Evolutionary conservation across 2,888 invertebrate genomes (phyloP).

Genomic region (Papilio protenor): DNA sequence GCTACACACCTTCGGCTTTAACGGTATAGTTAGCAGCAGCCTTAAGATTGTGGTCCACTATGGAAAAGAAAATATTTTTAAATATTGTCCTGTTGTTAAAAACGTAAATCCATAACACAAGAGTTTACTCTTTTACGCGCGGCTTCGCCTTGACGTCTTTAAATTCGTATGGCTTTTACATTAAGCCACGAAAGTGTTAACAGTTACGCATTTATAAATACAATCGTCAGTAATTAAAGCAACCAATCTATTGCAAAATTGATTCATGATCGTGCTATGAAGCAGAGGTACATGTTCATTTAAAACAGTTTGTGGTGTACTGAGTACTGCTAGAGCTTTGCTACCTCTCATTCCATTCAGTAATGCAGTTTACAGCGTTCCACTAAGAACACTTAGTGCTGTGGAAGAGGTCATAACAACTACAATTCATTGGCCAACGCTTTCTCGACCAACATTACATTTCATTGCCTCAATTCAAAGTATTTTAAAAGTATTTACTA

Average conservation of each 20-base stretch:
- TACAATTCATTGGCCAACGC: constrained; percentile 57
- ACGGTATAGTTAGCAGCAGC: no score
- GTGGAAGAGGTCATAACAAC: constrained; percentile 62
- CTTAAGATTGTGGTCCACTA: no score
- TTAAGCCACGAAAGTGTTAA: no score
- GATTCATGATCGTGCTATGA: not conserved
- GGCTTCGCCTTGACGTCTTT: no score
- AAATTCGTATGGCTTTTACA: no score
- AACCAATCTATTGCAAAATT: not conserved
- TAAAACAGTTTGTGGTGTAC: constrained; percentile 40
- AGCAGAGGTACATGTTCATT: constrained; percentile 31
- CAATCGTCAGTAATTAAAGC: no score
- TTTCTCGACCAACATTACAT: constrained; percentile 51
- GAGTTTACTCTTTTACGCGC: no score
- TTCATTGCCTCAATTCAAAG: not conserved
- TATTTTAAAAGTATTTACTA: not conserved
- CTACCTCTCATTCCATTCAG: constrained; percentile 54
- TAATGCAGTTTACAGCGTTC: constrained; percentile 56
- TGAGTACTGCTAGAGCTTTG: constrained; percentile 46
- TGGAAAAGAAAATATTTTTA: no score
- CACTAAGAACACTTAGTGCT: constrained; percentile 55
- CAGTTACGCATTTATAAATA: no score
- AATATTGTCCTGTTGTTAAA: no score
- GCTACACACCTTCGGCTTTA: no score
- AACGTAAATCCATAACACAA: no score